Evolutionary conservation across 2,797 vertebrate genomes (phyloP), one percentile per base, ranked within the genome.

Genomic region (Corythornis leucogaster): DNA sequence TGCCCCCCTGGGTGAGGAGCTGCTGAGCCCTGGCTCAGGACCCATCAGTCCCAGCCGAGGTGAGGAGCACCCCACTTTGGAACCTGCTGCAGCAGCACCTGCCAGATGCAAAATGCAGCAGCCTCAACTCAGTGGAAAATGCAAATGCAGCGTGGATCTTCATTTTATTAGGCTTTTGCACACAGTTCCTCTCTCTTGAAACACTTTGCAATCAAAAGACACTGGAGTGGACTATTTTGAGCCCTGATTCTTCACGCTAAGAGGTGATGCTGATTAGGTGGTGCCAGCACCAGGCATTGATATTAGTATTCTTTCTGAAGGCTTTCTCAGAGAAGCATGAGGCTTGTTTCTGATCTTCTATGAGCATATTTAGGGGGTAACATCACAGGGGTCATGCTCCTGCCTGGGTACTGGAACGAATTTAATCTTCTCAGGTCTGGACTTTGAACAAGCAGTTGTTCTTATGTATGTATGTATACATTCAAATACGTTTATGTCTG

Each of bases 191-290:
- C 57, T 74, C 96, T 96, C 96, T 97, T 48, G 85, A 97, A 97
- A 88, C 94, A 96, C 96, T 97, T 95, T 77, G 90, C 95, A 97
- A 97, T 97, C 96, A 97, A 73, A 97, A 93, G 95, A 93, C 76
- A 70, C 64, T 96, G 95, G 95, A 97, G 97, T 93, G 88, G 96
- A 96, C 95, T 97, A 96, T 97, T 97, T 96, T 96, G 95, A 95
- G 95, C 87, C 89, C 46, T 89, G 74, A 91, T 96, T 75, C 93
- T 90, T 95, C 90, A 91, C 3, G 22, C 76, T 94, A 85, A 97
- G 95, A 96, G 94, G 90, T 95, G 91, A 93, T 79, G 87, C 91
- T 97, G 95, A 97, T 97, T 94, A 97, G 94, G 79, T 79, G 4
- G 78, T 80, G 33, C 78, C 84, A 84, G 88, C 87, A 84, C 73